Evolutionary conservation across 2,888 invertebrate genomes (phyloP).

Genomic region (Leistus spinibarbis): DNA sequence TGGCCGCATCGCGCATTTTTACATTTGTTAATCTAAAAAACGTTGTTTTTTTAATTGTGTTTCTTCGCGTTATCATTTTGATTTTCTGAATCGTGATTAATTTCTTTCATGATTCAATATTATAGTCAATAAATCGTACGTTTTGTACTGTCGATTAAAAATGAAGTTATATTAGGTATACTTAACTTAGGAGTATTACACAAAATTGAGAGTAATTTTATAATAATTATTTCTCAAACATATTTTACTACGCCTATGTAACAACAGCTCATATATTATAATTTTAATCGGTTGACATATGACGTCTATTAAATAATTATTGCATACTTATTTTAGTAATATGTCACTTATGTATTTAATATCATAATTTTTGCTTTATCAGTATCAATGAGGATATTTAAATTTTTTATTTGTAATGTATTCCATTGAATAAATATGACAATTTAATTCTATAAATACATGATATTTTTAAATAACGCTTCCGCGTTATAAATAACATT

Average conservation of each 20-base stretch:
- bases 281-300: conserved; percentile 21
- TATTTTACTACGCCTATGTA: background rate
- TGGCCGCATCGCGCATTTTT: too few species aligned
- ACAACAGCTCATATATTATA: background rate
- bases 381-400: background rate
- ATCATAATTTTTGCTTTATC: background rate
- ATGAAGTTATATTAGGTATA: too few species aligned
- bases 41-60: too few species aligned
- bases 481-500: background rate
- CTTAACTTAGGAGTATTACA: too few species aligned
- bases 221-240: background rate
- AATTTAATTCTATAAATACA: background rate
- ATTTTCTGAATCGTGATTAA: too few species aligned
- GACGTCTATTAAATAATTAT: conserved; percentile 11
- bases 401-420: background rate
- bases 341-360: conserved; percentile 4
- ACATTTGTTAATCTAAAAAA: too few species aligned
- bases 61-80: too few species aligned
- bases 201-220: too few species aligned
- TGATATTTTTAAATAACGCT: background rate
- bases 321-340: conserved; percentile 28
- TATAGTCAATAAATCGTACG: too few species aligned
- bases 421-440: background rate
- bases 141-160: too few species aligned
- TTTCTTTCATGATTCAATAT: too few species aligned